Conservation (phyloP, 2,888 invertebrate genomes). For the Allygus modestus region DNA sequence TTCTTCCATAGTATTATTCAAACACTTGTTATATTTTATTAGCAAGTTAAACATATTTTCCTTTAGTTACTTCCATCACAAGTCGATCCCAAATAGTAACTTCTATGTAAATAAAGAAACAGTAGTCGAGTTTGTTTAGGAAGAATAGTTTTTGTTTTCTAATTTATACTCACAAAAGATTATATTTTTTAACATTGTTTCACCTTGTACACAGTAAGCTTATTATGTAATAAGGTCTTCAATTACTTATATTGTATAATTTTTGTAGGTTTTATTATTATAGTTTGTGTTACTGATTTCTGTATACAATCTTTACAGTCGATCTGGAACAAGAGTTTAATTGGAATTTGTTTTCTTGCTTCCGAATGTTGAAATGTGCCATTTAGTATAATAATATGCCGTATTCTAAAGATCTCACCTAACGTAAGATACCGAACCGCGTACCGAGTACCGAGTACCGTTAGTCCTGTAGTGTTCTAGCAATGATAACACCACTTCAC, state of each 20-base stretch:
- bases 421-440: constrained; percentile 49
- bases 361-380: constrained; percentile 53
- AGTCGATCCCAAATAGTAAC: neutral
- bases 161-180: neutral
- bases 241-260: neutral
- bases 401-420: constrained; percentile 53
- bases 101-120: constrained; percentile 6
- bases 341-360: constrained; percentile 5
- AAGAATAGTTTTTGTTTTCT: constrained; percentile 6
- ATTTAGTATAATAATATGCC: constrained; percentile 46
- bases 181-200: constrained; percentile 19
- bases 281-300: constrained; percentile 11
- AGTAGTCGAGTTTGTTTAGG: neutral
- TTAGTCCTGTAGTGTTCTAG: constrained; percentile 54
- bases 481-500: constrained; percentile 50
- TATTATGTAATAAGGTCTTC: neutral
- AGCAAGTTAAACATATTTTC: constrained; percentile 1
- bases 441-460: constrained; percentile 23
- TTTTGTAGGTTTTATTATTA: constrained; percentile 13
- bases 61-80: neutral
- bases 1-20: constrained; percentile 39
- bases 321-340: neutral
- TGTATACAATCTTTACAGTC: neutral
- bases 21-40: constrained; percentile 37
- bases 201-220: constrained; percentile 12